phyloP scores from a whole-genome alignment of 2,888 invertebrate species.

The Ganaspis brasiliensis region DNA sequence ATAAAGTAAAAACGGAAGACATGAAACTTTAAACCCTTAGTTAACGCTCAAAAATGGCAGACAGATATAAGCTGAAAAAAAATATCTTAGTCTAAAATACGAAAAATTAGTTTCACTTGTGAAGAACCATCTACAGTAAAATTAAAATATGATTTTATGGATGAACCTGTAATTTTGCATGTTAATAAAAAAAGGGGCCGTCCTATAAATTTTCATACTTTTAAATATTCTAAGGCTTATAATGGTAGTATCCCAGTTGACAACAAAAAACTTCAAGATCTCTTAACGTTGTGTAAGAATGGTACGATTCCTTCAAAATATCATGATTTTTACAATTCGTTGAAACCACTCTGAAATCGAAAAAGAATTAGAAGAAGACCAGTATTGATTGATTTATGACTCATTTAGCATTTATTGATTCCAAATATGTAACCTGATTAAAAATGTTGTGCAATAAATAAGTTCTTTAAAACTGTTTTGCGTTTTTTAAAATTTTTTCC shows the following conservation, averaged over 20 bases:
- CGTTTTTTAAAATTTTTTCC: too few relatives aligned
- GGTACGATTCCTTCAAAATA: too few relatives aligned
- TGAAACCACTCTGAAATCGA: too few relatives aligned
- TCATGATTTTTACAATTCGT: too few relatives aligned
- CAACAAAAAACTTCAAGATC: constrained; percentile 12
- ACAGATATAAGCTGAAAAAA: background rate
- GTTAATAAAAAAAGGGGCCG: background rate
- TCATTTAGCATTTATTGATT: too few relatives aligned
- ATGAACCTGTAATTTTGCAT: background rate
- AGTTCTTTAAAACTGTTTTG: too few relatives aligned
- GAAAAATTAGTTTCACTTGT: background rate
- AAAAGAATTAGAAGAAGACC: too few relatives aligned
- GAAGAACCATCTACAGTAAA: background rate
- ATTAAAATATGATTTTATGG: background rate
- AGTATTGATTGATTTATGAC: too few relatives aligned
- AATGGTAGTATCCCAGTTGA: background rate
- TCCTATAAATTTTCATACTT: background rate
- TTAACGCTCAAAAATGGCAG: background rate
- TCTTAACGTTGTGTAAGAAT: too few relatives aligned
- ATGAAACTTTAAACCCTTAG: background rate
- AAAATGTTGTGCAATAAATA: too few relatives aligned
- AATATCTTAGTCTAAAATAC: background rate
- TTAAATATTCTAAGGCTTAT: background rate
- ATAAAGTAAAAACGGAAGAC: background rate
- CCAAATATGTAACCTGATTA: too few relatives aligned